Conservation (phyloP, 2,888 invertebrate species). For the Tupiocoris notatus region DNA sequence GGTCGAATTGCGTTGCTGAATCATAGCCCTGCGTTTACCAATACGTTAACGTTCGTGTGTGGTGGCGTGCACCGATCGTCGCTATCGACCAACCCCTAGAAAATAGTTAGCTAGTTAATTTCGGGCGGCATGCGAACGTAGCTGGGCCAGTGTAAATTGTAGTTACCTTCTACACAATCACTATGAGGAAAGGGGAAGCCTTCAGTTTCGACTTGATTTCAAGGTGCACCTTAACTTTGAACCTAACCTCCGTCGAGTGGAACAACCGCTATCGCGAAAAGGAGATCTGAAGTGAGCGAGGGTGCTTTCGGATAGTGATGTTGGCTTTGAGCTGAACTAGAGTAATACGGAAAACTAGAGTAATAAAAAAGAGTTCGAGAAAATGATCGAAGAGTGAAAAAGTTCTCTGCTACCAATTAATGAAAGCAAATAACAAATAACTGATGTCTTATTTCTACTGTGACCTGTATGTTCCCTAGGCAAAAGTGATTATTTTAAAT, state of each 20-base stretch:
- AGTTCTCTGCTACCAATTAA: no score
- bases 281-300: slow-evolving; percentile 12
- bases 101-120: slow-evolving; percentile 35
- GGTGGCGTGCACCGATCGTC: slow-evolving; percentile 14
- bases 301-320: background rate
- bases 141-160: slow-evolving; percentile 25
- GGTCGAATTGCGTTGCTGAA: background rate
- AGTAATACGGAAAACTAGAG: no score
- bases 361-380: no score
- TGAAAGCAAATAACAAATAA: no score
- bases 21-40: background rate
- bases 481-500: no score
- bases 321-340: no score
- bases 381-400: no score
- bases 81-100: slow-evolving; percentile 8
- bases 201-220: background rate
- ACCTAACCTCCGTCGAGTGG: background rate
- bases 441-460: no score
- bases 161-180: slow-evolving; percentile 32
- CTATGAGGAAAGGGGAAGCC: slow-evolving; percentile 3
- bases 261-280: slow-evolving; percentile 30
- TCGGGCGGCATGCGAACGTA: slow-evolving; percentile 19
- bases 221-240: background rate
- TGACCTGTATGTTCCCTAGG: no score
- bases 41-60: slow-evolving; percentile 16